Base-by-base conservation (phyloP, 92 coral and sea anemone species). In the Parazoanthus atlanticus region DNA sequence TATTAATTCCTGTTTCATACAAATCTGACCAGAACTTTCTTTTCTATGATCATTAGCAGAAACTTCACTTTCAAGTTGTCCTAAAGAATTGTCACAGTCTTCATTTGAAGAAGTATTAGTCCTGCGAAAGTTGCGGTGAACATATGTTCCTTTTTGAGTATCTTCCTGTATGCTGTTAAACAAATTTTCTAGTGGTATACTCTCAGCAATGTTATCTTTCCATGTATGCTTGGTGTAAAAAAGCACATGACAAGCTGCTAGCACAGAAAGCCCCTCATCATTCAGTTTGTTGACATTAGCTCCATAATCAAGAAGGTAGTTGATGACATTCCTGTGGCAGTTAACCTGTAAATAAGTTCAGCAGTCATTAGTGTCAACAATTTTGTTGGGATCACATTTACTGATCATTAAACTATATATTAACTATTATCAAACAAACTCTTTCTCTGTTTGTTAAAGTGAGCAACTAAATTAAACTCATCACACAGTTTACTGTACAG, bases 151-250 rank as follows among this genome's bases (percentile, higher is more conserved):
- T 80, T 93, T 97, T 61, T 94, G 96, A 5, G 90, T 16, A 88
- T 94, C 95, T 88, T 96, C 96, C 74, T 89, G 93, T 40, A 97
- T 94, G 69, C 94, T 93, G 40, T 97, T 97, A 82, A 97, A 95
- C 19, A 97, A 74, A 72, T 95, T 97, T 89, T 97, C 99, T 7
- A 75, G 76, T 3, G 94, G 94, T 21, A 95, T 91, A 78, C 88
- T 94, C 86, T 97, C 99, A 8, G 98, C 99, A 46, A 92, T 95
- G 92, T 97, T 97, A 54, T 94, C 98, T 88, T 97, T 97, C 99
- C 99, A 97, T 3, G 99, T 97, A 86, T 97, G 98, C 85, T 96
- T 97, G 19, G 99, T 97, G 83, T 97, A 97, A 89, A 97, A 97
- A 12, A 97, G 86, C 29, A 97, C 98, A 91, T 97, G 99, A 74